phyloP scores from a whole-genome alignment of 2,797 vertebrate species.

The Limosa lapponica region DNA sequence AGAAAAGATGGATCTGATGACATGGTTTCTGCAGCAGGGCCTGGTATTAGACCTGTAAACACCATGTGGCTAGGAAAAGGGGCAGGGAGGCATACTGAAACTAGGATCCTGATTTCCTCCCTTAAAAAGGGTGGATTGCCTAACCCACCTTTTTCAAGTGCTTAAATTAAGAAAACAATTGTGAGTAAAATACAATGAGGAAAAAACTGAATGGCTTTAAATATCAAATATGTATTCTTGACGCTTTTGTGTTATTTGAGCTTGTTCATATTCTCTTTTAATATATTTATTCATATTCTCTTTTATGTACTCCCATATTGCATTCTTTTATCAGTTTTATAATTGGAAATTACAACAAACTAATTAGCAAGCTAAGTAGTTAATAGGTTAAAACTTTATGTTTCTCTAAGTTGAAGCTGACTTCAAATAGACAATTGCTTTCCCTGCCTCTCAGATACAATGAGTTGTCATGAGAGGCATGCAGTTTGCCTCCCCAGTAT shows the following conservation, averaged over 20 bases:
- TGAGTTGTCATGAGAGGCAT: background rate
- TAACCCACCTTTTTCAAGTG: background rate
- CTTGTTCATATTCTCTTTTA: background rate
- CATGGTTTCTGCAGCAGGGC: background rate
- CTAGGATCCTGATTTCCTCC: background rate
- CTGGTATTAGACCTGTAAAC: background rate
- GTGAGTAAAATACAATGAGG: background rate
- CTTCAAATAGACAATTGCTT: background rate
- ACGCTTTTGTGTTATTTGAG: background rate
- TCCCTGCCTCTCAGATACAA: background rate
- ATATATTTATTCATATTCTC: background rate
- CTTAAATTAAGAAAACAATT: background rate
- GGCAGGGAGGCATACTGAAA: background rate
- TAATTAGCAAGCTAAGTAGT: background rate
- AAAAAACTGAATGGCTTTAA: background rate
- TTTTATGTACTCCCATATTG: background rate
- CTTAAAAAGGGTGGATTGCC: background rate
- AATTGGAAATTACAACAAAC: background rate
- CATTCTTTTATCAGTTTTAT: background rate
- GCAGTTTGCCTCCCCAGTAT: background rate
- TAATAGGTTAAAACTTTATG: background rate
- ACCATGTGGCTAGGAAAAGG: background rate
- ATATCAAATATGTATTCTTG: background rate
- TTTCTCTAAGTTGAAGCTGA: background rate
- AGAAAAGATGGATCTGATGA: background rate